Evolutionary conservation across 2,113 vertebrate species (phyloP), one percentile per base, ranked within the genome.

Genomic region (Toxotes chatareus): DNA sequence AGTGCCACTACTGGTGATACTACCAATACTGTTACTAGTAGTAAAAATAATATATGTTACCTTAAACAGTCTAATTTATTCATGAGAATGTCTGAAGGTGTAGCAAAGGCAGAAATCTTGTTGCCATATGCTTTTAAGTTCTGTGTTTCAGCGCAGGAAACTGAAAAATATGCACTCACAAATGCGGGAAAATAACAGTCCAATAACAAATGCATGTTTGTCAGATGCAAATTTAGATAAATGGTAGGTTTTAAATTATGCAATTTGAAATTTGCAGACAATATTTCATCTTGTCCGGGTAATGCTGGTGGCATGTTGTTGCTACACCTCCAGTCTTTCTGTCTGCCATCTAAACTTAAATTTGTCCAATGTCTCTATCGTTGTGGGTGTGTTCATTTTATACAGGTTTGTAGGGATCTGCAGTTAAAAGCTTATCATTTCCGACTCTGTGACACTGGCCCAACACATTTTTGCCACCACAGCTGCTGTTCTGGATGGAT

Each of bases 321-420:
- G 51, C 17, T 59, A 44, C 32, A 59, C 42, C 46, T 61, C n/a
- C 11, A 40, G 27, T 1, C 17, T 44, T 32, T 70, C 32, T 65
- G 12, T 40, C n/a, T 77, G 62, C 42, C 7, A n/a, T 69, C 46
- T 73, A 38, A 47, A 16, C 16, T 42, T 7, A 34, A 9, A 55
- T n/a, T 10, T 70, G 11, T 59, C 66, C 36, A 21, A 40, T 11
- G 66, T 56, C 31, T 61, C 31, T 47, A 47, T 40, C 8, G 0
- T 64, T 46, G 27, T 21, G 21, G 1, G 11, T 63, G 10, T 77
- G 76, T 67, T 74, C 21, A 47, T 60, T 78, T 63, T 69, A 19
- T 78, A 8, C 10, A 63, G 31, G 19, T 62, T 71, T 71, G 60
- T n/a, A 32, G 17, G 32, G 59, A 70, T 82, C 49, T 59, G 23